Evolutionary conservation across 2,113 vertebrate species (phyloP).

Genomic region (Takifugu bimaculatus): DNA sequence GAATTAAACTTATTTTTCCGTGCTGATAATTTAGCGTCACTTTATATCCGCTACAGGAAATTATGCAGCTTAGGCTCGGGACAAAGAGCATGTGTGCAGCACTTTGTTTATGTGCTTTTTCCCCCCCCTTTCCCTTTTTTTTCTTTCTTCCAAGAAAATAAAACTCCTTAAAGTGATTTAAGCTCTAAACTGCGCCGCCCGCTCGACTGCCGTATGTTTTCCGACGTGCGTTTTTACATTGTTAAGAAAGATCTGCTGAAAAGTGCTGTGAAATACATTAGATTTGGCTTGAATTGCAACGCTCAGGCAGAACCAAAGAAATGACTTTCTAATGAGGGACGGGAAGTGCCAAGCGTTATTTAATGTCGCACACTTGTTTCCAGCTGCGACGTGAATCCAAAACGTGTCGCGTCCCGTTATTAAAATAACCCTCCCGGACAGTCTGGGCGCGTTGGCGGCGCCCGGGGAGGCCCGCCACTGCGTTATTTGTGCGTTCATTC

Average conservation of each 20-base stretch:
- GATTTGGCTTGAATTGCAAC: too few relatives aligned
- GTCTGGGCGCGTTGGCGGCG: too few relatives aligned
- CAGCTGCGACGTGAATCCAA: too few relatives aligned
- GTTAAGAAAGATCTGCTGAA: too few relatives aligned
- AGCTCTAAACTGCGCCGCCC: not conserved
- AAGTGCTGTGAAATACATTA: too few relatives aligned
- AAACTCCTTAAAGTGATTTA: conserved; percentile 1
- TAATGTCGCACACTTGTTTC: too few relatives aligned
- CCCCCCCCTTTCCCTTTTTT: not conserved
- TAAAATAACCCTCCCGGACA: not conserved
- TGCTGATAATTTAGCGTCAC: conserved; percentile 60
- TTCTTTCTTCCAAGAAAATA: conserved; percentile 1
- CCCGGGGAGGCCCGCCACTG: too few relatives aligned
- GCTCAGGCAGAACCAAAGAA: too few relatives aligned
- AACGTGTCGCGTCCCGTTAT: too few relatives aligned
- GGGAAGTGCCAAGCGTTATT: too few relatives aligned
- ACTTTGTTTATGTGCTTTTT: conserved; percentile 15
- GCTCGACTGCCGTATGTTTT: conserved; percentile 1
- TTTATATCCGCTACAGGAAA: conserved; percentile 67
- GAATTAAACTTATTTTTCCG: conserved; percentile 59
- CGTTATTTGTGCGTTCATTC: not conserved
- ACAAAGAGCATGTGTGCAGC: conserved; percentile 2
- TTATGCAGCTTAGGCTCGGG: conserved; percentile 43
- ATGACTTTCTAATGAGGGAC: too few relatives aligned
- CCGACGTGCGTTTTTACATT: too few relatives aligned